A percentile compares a stretch with the other conserved stretches of the same genome.
These are phyloP conservation scores for Crotophaga sulcirostris DNA, from an alignment of 2,113 vertebrate species.

Conservation along the genomic window DNA sequence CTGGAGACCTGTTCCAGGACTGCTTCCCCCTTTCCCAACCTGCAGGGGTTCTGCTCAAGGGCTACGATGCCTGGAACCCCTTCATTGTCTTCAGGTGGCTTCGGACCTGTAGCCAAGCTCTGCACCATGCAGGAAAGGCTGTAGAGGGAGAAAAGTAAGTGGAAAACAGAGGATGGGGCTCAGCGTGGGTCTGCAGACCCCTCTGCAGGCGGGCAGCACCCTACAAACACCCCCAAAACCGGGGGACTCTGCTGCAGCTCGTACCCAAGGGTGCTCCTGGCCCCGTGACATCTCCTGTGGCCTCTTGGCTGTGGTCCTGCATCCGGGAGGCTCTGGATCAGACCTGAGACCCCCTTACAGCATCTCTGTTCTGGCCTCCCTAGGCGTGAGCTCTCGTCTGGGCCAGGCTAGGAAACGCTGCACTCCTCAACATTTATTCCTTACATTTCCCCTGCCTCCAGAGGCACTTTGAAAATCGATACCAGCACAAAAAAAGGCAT, in stretches of 20 bases:
- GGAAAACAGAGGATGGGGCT: not conserved
- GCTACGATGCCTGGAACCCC: not conserved
- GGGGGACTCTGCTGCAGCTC: not conserved
- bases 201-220: not conserved
- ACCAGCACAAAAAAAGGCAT: not conserved
- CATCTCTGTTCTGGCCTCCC: not conserved
- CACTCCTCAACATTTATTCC: not conserved
- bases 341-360: too few relatives aligned
- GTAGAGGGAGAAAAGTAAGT: not conserved
- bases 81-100: not conserved
- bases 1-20: fast-evolving
- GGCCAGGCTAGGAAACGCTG: not conserved
- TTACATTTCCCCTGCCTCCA: not conserved
- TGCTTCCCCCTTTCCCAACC: not conserved
- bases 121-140: not conserved
- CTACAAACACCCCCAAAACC: not conserved
- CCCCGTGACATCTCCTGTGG: fast-evolving
- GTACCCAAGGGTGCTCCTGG: not conserved
- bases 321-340: not conserved
- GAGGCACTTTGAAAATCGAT: not conserved
- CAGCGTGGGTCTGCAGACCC: not conserved
- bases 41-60: not conserved
- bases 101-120: not conserved
- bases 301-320: not conserved
- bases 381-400: fast-evolving